These are phyloP conservation scores for Podarcis muralis DNA, from an alignment of 2,113 vertebrate species.

Conservation along the genomic window DNA sequence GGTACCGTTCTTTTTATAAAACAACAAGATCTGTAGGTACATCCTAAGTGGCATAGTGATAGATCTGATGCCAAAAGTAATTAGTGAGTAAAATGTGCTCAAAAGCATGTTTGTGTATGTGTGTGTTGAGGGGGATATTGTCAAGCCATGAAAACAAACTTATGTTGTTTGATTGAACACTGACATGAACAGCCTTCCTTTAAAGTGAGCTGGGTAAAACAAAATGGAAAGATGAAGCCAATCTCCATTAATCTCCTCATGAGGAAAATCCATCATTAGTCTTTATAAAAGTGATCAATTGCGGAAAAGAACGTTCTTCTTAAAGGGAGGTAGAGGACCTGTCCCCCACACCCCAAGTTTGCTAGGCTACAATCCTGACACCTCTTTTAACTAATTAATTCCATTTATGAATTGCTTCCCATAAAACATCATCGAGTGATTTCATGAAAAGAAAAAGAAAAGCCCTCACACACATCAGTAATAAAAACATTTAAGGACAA, in stretches of 20 bases:
- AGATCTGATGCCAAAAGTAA: slow-evolving; percentile 59
- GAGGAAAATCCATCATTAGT: slow-evolving; percentile 6
- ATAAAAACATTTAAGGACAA: too few species aligned
- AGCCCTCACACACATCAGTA: too few species aligned
- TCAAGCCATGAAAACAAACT: slow-evolving; percentile 5
- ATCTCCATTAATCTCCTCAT: slow-evolving; percentile 1
- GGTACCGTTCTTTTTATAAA: neutral
- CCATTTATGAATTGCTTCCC: too few species aligned
- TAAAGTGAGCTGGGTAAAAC: slow-evolving; percentile 5
- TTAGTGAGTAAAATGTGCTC: slow-evolving; percentile 31
- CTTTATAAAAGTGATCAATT: slow-evolving; percentile 34
- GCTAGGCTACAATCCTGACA: too few species aligned
- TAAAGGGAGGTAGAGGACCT: slow-evolving; percentile 48
- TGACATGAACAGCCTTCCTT: slow-evolving; percentile 17
- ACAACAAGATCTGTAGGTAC: slow-evolving; percentile 16
- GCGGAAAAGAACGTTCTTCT: slow-evolving; percentile 25
- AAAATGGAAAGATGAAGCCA: slow-evolving; percentile 24
- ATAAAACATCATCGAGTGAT: too few species aligned
- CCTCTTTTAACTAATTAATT: too few species aligned
- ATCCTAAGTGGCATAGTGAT: neutral
- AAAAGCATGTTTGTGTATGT: neutral
- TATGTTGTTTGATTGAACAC: slow-evolving; percentile 16
- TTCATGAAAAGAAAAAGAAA: too few species aligned
- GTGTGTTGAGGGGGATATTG: neutral
- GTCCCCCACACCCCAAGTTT: neutral